These are phyloP conservation scores for Melanotaenia nigrans DNA, from an alignment of 2,797 vertebrate species.

Conservation along the genomic window DNA sequence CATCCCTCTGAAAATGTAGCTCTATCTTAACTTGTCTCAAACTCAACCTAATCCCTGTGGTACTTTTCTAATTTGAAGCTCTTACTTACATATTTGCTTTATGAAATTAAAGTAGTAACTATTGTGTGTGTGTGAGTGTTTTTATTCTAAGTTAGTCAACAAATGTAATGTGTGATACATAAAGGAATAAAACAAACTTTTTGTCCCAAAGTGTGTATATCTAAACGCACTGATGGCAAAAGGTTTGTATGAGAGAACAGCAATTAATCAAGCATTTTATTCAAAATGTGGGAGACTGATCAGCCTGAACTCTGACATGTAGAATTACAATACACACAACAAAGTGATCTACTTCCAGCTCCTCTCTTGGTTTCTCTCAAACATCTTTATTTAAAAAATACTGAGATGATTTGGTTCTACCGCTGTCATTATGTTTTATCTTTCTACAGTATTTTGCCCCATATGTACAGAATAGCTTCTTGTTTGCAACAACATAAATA, in stretches of 20 bases:
- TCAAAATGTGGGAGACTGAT: too few species aligned
- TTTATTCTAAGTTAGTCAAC: neutral
- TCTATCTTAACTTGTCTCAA: neutral
- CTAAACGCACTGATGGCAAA: constrained; percentile 21
- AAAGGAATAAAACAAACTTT: constrained; percentile 12
- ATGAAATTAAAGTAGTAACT: too few species aligned
- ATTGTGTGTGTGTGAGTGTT: neutral
- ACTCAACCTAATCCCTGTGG: too few species aligned
- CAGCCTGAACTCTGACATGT: too few species aligned
- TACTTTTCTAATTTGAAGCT: too few species aligned
- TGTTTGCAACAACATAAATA: constrained; percentile 18
- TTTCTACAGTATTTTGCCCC: constrained; percentile 2
- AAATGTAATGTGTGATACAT: neutral
- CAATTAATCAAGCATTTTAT: too few species aligned
- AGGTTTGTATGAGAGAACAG: constrained; percentile 40
- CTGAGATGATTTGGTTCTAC: constrained; percentile 4
- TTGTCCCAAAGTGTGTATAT: constrained; percentile 6
- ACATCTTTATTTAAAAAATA: constrained; percentile 17
- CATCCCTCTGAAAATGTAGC: neutral
- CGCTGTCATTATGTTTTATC: constrained; percentile 17
- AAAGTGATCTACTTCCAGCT: neutral
- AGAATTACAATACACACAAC: too few species aligned
- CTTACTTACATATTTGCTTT: too few species aligned
- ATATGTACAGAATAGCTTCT: neutral
- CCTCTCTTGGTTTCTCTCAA: constrained; percentile 5